Conservation (phyloP, 2,797 vertebrate genomes). For the Spheniscus humboldti region DNA sequence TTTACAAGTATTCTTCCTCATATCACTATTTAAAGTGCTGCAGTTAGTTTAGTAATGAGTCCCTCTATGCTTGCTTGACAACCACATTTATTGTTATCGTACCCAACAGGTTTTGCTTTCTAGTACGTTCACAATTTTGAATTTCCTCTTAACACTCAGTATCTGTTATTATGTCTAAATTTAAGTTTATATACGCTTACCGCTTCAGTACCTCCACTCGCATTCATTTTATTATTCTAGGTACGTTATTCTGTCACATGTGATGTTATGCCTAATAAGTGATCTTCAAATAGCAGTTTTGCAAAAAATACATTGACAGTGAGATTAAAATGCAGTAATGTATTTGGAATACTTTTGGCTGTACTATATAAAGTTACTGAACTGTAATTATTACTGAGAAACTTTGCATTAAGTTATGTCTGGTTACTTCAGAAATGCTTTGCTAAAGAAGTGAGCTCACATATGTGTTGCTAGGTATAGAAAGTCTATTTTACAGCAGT, state of each 20-base stretch:
- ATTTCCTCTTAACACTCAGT: not conserved
- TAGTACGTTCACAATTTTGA: not conserved
- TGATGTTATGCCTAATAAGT: not conserved
- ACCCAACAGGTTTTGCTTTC: slow-evolving; percentile 40
- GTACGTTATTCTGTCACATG: not conserved
- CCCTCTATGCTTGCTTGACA: slow-evolving; percentile 30
- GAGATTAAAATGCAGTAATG: not conserved
- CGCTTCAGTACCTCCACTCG: not conserved
- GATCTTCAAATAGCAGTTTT: not conserved
- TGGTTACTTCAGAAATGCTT: not conserved
- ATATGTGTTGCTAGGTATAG: accelerated
- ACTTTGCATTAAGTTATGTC: not conserved
- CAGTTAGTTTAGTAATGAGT: slow-evolving; percentile 28
- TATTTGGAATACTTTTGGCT: not conserved
- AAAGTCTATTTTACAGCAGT: not conserved
- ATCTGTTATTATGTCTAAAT: not conserved
- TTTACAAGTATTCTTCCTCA: slow-evolving; percentile 5
- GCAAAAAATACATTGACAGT: not conserved
- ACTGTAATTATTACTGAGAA: not conserved
- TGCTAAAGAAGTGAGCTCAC: not conserved
- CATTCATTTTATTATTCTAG: not conserved
- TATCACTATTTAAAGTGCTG: not conserved
- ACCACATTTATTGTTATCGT: slow-evolving; percentile 1
- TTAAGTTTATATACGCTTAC: not conserved
- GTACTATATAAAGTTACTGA: not conserved